Conservation (phyloP, 2,888 invertebrate species). For the Eugnorisma glareosa region DNA sequence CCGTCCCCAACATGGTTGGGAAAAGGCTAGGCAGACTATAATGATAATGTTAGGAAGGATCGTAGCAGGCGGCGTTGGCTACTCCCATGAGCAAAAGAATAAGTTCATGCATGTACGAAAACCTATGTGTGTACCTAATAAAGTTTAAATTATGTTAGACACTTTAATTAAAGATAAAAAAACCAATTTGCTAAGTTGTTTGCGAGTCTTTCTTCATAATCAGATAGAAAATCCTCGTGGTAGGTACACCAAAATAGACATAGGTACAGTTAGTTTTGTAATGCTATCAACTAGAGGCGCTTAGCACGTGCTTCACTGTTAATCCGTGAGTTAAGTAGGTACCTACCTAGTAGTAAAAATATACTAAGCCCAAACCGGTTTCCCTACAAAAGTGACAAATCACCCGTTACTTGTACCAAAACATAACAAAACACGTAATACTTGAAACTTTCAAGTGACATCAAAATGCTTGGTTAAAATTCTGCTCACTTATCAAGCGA, state of each 20-base stretch:
- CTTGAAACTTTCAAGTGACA: slow-evolving; percentile 28
- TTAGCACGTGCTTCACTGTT: slow-evolving; percentile 15
- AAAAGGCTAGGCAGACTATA: no score
- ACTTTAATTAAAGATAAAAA: background rate
- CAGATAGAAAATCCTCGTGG: background rate
- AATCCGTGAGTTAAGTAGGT: slow-evolving; percentile 7
- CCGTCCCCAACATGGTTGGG: no score
- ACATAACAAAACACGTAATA: slow-evolving; percentile 35
- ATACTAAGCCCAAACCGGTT: slow-evolving; percentile 43
- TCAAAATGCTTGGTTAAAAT: slow-evolving; percentile 18
- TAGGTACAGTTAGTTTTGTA: background rate
- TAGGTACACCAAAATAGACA: background rate
- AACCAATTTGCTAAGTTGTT: background rate
- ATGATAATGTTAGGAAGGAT: no score
- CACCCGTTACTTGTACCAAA: slow-evolving; percentile 26
- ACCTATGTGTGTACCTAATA: background rate
- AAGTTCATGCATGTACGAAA: background rate
- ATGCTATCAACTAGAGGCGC: background rate
- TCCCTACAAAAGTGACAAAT: slow-evolving; percentile 34
- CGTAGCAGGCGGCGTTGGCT: background rate
- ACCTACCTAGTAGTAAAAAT: slow-evolving; percentile 4
- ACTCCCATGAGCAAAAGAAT: background rate
- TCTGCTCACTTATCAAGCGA: slow-evolving; percentile 17
- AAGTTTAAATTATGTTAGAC: background rate
- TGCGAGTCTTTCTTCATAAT: background rate